phyloP scores from a whole-genome alignment of 1,140 invertebrate species.

The Mercenaria mercenaria region DNA sequence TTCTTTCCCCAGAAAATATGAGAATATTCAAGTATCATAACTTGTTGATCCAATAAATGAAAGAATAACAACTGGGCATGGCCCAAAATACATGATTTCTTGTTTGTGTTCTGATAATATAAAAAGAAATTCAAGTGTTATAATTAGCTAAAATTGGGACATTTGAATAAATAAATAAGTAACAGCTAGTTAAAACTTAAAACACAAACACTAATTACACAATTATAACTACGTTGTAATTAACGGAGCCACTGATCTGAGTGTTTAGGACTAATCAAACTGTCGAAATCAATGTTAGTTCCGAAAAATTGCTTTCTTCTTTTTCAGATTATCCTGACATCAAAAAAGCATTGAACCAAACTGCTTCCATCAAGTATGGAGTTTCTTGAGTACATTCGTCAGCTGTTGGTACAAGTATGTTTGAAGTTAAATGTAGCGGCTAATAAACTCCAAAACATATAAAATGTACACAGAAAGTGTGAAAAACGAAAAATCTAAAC shows the following conservation, averaged over 20 bases:
- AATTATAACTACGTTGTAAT: neutral
- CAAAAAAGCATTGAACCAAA: neutral
- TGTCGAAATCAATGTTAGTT: neutral
- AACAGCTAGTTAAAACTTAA: neutral
- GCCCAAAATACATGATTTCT: neutral
- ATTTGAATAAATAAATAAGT: neutral
- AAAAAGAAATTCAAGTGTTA: neutral
- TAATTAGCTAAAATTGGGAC: neutral
- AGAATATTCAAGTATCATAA: no score
- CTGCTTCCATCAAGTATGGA: slow-evolving; percentile 9
- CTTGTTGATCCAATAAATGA: no score
- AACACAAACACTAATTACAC: neutral
- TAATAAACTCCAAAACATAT: slow-evolving; percentile 52
- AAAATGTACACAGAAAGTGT: slow-evolving; percentile 19
- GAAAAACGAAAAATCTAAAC: slow-evolving; percentile 19
- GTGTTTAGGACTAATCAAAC: neutral
- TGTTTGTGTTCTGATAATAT: neutral
- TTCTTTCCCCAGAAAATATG: no score
- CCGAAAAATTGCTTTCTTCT: slow-evolving; percentile 1
- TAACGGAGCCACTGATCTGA: neutral
- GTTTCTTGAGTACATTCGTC: slow-evolving; percentile 20
- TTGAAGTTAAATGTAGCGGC: slow-evolving; percentile 49
- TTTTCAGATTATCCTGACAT: neutral
- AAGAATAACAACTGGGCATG: neutral
- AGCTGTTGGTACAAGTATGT: slow-evolving; percentile 18